Evolutionary conservation across 2,113 vertebrate genomes (phyloP), one percentile per base, ranked within the genome.

Genomic region (Chinchilla lanigera): DNA sequence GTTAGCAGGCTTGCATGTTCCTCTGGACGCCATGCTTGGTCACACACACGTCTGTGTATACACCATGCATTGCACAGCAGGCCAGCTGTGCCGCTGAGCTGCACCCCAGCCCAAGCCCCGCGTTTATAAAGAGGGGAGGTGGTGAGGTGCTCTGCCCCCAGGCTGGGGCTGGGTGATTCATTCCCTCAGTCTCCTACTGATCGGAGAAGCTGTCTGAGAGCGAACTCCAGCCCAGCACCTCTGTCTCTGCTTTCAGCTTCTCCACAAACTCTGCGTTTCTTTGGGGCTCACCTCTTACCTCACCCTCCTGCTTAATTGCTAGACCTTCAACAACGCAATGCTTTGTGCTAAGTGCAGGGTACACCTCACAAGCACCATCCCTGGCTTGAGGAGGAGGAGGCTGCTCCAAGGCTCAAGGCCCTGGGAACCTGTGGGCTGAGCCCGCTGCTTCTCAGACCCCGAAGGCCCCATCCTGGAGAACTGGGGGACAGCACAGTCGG

Each of bases 241-340:
- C 35, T 30, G 33, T 82, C 35, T 73, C 38, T 44, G 44, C 52
- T 81, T 81, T 33, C 54, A 14, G 1, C 19, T 6, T 9, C 33
- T 16, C 50, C 80, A 38, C 12, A 14, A 33, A 83, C 3, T 2
- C 19, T 3, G 6, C 52, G 9, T 24, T 7, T 58, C 20, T 41
- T 3, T 38, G 78, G 54, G 81, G 26, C 2, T 30, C 73, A 47
- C 41, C 28, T 30, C 1, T 30, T 1, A 11, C 35, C 44, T 71
- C 10, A 9, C 7, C 47, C 20, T 86, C 33, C 63, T 7, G 35
- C 3, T 1, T 4, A 5, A n/a, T 52, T 5, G 13, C 6, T 22
- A 0, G 20, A 67, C 13, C 0, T 16, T 2, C 14, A 1, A 14
- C 33, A n/a, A 20, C 6, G 12, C 7, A 7, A 2, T 0, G 5